Percentiles rank a stretch among this genome's conserved stretches.
Conservation (phyloP, 2,888 invertebrate species). For the Axea sp. region DNA sequence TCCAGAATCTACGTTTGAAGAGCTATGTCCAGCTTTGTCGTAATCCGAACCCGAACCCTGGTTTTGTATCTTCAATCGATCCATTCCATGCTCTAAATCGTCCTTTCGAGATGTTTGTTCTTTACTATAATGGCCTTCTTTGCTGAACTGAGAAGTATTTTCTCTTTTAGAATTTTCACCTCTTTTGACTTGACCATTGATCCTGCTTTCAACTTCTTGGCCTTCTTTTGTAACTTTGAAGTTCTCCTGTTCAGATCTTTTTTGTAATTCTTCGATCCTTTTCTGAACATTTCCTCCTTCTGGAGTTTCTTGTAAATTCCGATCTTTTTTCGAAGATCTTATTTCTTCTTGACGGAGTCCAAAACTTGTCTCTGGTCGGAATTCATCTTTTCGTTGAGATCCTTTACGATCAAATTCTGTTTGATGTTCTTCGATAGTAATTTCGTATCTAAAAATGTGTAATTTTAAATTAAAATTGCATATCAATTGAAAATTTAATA, state of each 20-base stretch:
- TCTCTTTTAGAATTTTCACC: slow-evolving; percentile 63
- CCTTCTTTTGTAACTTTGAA: slow-evolving; percentile 67
- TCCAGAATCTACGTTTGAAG: slow-evolving; percentile 88
- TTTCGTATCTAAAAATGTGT: too few relatives aligned
- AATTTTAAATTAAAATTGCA: too few relatives aligned
- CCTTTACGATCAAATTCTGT: slow-evolving; percentile 69
- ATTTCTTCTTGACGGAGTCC: slow-evolving; percentile 71
- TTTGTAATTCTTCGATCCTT: slow-evolving; percentile 73
- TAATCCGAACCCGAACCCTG: slow-evolving; percentile 82
- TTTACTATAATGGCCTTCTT: slow-evolving; percentile 64
- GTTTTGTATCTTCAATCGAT: slow-evolving; percentile 75
- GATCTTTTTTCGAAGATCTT: slow-evolving; percentile 71
- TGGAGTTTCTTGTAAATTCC: slow-evolving; percentile 59
- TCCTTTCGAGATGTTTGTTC: slow-evolving; percentile 69
- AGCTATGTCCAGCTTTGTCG: slow-evolving; percentile 87
- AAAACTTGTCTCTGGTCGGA: slow-evolving; percentile 75
- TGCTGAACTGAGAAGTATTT: slow-evolving; percentile 56
- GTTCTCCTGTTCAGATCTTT: slow-evolving; percentile 69
- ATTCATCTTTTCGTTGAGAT: slow-evolving; percentile 72
- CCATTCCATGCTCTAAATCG: slow-evolving; percentile 72
- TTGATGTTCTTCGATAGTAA: slow-evolving; percentile 73
- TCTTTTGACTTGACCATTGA: slow-evolving; percentile 65
- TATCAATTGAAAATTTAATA: background rate
- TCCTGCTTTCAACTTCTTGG: slow-evolving; percentile 64
- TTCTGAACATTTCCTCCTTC: slow-evolving; percentile 67